Evolutionary conservation across 2,888 invertebrate species (phyloP).

Genomic region (Scaptomyza tumidula): DNA sequence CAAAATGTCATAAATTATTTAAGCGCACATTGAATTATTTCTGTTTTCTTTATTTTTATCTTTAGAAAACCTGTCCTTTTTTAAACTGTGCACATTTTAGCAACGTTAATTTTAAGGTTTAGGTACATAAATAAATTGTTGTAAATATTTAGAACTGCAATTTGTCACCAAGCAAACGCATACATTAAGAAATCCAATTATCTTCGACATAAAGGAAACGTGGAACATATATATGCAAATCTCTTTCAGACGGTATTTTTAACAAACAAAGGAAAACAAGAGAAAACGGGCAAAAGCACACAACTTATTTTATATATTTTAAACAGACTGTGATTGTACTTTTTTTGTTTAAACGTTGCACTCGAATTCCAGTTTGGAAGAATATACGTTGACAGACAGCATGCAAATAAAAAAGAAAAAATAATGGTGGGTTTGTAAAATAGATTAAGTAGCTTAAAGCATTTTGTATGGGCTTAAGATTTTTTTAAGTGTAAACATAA

Average conservation of each 20-base stretch:
- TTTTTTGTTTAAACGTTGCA: constrained; percentile 64
- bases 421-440: constrained; percentile 70
- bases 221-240: constrained; percentile 39
- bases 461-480: constrained; percentile 78
- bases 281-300: constrained; percentile 52
- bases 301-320: constrained; percentile 73
- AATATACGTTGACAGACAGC: constrained; percentile 44
- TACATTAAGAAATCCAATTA: constrained; percentile 32
- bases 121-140: constrained; percentile 73
- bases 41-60: constrained; percentile 2
- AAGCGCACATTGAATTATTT: constrained; percentile 61
- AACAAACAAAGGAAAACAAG: neutral
- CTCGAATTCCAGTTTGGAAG: constrained; percentile 51
- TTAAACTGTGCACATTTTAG: constrained; percentile 60
- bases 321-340: constrained; percentile 79
- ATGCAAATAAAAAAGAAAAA: constrained; percentile 50
- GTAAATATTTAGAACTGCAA: constrained; percentile 66
- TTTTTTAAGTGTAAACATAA: constrained; percentile 71
- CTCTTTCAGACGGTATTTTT: constrained; percentile 43
- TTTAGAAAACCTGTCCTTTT: constrained; percentile 19
- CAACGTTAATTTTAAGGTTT: constrained; percentile 75
- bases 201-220: constrained; percentile 14
- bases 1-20: constrained; percentile 77
- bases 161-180: constrained; percentile 43
- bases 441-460: constrained; percentile 67